Evolutionary conservation across 1,140 invertebrate genomes (phyloP), one percentile per base, ranked within the genome.

Genomic region (Teleogryllus occipitalis): DNA sequence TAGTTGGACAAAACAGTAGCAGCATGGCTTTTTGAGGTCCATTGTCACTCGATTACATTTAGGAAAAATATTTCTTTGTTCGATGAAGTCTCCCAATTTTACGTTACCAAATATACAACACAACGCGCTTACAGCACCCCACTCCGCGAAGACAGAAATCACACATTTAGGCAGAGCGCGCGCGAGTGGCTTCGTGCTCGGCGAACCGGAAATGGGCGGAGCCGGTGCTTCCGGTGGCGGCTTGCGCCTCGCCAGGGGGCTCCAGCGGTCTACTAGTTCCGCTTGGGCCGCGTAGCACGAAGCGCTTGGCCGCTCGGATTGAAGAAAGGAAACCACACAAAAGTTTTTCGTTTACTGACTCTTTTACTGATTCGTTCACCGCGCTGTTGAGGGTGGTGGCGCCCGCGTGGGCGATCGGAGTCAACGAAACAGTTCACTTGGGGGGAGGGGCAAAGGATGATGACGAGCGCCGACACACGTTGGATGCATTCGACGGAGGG

Each of bases 21-120:
- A 65, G 54, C 18, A 65, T 65, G 18, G 18, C 18, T 65, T 65
- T 65, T 10, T 10, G 18, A 14, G 54, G 10, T 65, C 54, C 10
- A 14, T 65, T 18, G 10, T 65, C 54, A 14, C 18, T 65, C 18
- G 54, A 65, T 65, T 65, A 65, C 54, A 65, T 65, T 14, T 65
- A 65, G 18, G 54, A 65, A 65, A 65, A 65, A 65, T 65, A 65
- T 65, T 65, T 65, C 54, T 65, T 65, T 65, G 54, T 65, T 65
- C 54, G 18, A 65, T 65, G 54, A 65, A 65, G 7, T 65, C 54
- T 14, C 54, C 18, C 54, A 65, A 39, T 39, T 39, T 65, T 18
- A 65, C 54, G 18, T 65, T 65, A 65, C 54, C 54, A 65, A 65
- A 65, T 65, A 65, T 65, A 65, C 54, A 65, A 65, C 54, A 65